Evolutionary conservation across 2,888 invertebrate genomes (phyloP), one percentile per base, ranked within the genome.

Genomic region (Psococerastis gibbosa): DNA sequence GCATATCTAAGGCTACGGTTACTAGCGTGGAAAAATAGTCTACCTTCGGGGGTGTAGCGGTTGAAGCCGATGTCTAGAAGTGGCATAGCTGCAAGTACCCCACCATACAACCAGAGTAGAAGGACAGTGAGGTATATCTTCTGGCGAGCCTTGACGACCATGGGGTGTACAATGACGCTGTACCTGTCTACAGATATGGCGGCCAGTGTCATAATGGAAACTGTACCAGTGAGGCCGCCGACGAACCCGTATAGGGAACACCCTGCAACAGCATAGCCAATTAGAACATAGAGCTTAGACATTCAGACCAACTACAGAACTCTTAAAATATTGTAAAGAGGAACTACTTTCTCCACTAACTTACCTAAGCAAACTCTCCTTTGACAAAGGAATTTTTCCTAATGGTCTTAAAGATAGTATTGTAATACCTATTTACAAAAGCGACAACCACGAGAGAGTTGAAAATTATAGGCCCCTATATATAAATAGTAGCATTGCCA

Each of bases 171-270:
- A 42, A 87, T 81, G 13, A 82, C 85, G 64, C 74, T 73, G 61
- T 81, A 87, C 18, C 87, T 73, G 61, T 87, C 85, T 48, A 83
- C 56, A 0, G 85, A 77, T 49, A 87, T 85, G 33, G 79, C 75
- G 2, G 83, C 75, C 46, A 87, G 64, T 0, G 82, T 81, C 51
- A 77, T 75, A 51, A 87, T 88, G 6, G 85, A 83, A 42, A 76
- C 76, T 8, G 79, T 75, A 35, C 87, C 87, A 16, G 79, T 79
- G 41, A 85, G 59, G 2, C 84, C 85, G 0, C 85, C 85, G 18
- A 82, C 49, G 54, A 87, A 80, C 31, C 81, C 87, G 56, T 84
- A 85, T 13, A 82, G 57, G 46, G 76, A 69, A 56, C 85, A 87
- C 44, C 75, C 83, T 83, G 60, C 15, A 69, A 59, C 43, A 46